Conservation (phyloP, 1,140 invertebrate species). For the Nephila pilipes region DNA sequence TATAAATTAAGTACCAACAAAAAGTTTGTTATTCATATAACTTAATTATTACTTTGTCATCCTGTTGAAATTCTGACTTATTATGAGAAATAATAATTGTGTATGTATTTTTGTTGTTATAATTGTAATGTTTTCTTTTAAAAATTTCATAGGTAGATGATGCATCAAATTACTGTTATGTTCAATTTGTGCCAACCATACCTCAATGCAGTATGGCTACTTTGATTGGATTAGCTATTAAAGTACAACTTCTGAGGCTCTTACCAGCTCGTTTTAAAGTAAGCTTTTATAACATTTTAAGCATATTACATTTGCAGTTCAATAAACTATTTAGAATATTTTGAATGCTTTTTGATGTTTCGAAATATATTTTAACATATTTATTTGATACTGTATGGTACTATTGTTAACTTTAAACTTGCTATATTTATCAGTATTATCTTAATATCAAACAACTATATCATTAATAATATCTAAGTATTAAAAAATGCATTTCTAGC, state of each 20-base stretch:
- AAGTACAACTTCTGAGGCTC: constrained; percentile 93
- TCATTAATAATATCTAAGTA: too few species aligned
- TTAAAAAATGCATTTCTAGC: too few species aligned
- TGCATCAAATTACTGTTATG: constrained; percentile 85
- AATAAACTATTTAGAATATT: neutral
- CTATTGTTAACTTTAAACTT: too few species aligned
- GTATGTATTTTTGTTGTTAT: too few species aligned
- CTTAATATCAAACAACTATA: too few species aligned
- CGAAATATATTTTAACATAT: neutral
- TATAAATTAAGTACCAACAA: too few species aligned
- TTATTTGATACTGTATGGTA: neutral
- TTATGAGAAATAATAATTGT: too few species aligned
- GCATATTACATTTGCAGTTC: neutral
- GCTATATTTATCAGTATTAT: too few species aligned
- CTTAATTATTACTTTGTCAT: neutral
- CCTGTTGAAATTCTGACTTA: neutral
- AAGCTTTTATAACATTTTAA: neutral
- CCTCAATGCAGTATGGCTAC: constrained; percentile 99
- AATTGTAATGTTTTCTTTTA: neutral
- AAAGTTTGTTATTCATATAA: too few species aligned
- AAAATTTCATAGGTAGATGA: constrained; percentile 81
- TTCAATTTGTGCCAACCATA: constrained; percentile 98
- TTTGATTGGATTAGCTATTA: constrained; percentile 92
- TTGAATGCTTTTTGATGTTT: neutral
- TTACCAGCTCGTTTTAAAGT: constrained; percentile 87